Evolutionary conservation across 2,888 invertebrate species (phyloP), one percentile per base, ranked within the genome.

Genomic region (Drosophila suboccidentalis): DNA sequence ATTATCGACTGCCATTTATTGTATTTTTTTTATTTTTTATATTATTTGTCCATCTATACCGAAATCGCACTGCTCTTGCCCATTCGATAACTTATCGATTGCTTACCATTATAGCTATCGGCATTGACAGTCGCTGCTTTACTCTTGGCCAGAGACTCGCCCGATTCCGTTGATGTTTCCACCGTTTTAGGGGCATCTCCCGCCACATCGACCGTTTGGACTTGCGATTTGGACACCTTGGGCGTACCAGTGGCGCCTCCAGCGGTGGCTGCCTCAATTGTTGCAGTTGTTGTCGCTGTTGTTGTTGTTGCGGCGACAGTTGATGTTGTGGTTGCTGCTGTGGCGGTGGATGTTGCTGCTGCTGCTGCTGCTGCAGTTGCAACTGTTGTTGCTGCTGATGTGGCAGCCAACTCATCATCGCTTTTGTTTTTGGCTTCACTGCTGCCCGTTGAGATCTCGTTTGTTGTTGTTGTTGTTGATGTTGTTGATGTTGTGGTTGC

Each of bases 171-270:
- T 46, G 75, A 19, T 36, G 68, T 53, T 34, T 78, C 75, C 3
- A 75, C 36, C 22, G 59, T 39, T 43, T 69, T 68, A 22, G 78
- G 61, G 26, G 51, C 73, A 17, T 74, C 61, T 59, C 79, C 75
- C 43, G 65, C 55, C 50, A 15, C 53, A 4, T 58, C 58, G 39
- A 32, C 69, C 32, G 49, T 50, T 41, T 58, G 67, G 39, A 49
- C 43, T 39, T 67, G 71, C 61, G 55, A 26, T 19, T 67, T 73
- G 41, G 60, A 26, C 41, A 65, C 61, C 44, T 69, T 75, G 50
- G 65, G 46, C 69, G 76, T 46, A 34, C 77, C 86, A 44, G 90
- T 84, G 36, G 90, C 73, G 39, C 84, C 78, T 15, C 82, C 87
- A 13, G 32, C 49, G 34, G 13, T 13, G 11, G 54, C 15, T 19